These are phyloP conservation scores for Brassicogethes aeneus DNA, from an alignment of 2,888 invertebrate species.

Conservation along the genomic window DNA sequence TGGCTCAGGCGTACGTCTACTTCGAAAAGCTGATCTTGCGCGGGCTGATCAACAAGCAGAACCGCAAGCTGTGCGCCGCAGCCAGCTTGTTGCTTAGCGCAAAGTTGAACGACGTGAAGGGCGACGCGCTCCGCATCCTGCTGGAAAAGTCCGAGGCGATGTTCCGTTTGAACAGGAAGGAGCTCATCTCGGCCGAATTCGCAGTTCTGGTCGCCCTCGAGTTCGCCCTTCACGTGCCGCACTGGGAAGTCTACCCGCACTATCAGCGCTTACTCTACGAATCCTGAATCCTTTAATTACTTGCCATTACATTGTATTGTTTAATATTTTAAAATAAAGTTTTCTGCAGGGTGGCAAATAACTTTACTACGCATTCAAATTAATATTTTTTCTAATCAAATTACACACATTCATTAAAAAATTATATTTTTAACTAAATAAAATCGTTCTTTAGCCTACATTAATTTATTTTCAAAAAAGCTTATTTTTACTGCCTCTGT, in stretches of 20 bases:
- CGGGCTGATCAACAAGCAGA: slow-evolving; percentile 87
- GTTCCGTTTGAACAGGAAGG: slow-evolving; percentile 84
- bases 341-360: too few relatives aligned
- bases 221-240: slow-evolving; percentile 87
- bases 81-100: slow-evolving; percentile 90
- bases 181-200: slow-evolving; percentile 86
- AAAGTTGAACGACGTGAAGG: slow-evolving; percentile 95
- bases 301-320: too few relatives aligned
- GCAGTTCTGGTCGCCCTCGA: slow-evolving; percentile 90
- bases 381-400: too few relatives aligned
- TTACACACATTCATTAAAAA: too few relatives aligned
- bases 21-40: slow-evolving; percentile 93
- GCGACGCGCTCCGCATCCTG: slow-evolving; percentile 72
- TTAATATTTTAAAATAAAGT: too few relatives aligned
- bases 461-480: too few relatives aligned
- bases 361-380: too few relatives aligned
- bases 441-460: too few relatives aligned
- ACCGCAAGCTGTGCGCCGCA: slow-evolving; percentile 91
- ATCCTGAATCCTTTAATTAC: too few relatives aligned
- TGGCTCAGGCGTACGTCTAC: slow-evolving; percentile 96
- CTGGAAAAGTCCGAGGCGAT: slow-evolving; percentile 91
- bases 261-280: slow-evolving; percentile 90
- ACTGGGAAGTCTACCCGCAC: slow-evolving; percentile 87
- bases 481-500: too few relatives aligned
- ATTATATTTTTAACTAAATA: too few relatives aligned